A percentile compares a stretch with the other conserved stretches of the same genome.
These are phyloP conservation scores for Heliothis subflexa DNA, from an alignment of 1,140 invertebrate genomes.

Conservation along the genomic window DNA sequence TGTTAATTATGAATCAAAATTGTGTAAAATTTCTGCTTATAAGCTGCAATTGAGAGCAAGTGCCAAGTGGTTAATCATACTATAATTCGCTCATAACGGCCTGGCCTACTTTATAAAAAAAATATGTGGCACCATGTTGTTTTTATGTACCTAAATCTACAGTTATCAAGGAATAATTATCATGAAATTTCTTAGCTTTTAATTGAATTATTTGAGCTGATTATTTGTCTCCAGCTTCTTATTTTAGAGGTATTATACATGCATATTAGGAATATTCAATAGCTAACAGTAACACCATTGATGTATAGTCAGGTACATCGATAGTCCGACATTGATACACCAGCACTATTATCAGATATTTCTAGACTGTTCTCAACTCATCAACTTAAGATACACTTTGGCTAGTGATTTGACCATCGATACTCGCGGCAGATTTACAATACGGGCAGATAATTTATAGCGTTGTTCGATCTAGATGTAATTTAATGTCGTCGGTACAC, in stretches of 20 bases:
- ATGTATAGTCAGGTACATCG: background rate
- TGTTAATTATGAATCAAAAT: conserved; percentile 54
- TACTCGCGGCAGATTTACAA: conserved; percentile 84
- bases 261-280: no score
- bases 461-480: conserved; percentile 84
- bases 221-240: background rate
- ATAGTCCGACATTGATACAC: conserved; percentile 29
- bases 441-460: conserved; percentile 80
- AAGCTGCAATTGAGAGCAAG: conserved; percentile 42
- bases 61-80: conserved; percentile 37
- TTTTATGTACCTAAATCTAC: conserved; percentile 5
- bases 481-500: conserved; percentile 82
- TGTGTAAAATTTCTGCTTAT: conserved; percentile 44
- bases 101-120: conserved; percentile 22
- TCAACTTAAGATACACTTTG: conserved; percentile 62
- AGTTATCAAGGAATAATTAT: conserved; percentile 5
- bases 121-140: background rate
- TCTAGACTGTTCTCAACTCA: conserved; percentile 25
- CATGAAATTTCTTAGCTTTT: background rate
- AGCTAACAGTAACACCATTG: background rate
- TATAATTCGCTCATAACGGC: conserved; percentile 30
- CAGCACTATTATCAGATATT: conserved; percentile 19
- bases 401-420: conserved; percentile 80
- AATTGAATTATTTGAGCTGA: background rate
- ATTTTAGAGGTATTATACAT: background rate